phyloP scores from a whole-genome alignment of 2,797 vertebrate species.

The Halcyon chelicuti region DNA sequence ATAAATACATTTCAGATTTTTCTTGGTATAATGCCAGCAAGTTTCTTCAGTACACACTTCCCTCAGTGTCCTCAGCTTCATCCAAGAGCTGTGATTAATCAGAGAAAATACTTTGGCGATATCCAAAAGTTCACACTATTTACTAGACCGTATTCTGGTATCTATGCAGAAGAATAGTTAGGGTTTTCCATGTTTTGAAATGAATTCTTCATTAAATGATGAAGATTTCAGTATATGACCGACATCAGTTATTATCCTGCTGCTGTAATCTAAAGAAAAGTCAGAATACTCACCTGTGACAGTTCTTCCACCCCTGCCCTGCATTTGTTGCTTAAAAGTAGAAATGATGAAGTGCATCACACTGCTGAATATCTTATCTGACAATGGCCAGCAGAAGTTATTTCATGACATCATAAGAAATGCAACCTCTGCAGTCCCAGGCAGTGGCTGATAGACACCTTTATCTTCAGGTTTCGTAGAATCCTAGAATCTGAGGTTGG shows the following conservation, averaged over 20 bases:
- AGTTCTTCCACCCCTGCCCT: not conserved
- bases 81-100: not conserved
- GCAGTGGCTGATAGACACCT: not conserved
- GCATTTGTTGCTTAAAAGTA: not conserved
- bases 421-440: not conserved
- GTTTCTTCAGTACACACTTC: not conserved
- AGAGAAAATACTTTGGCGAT: not conserved
- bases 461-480: not conserved
- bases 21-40: not conserved
- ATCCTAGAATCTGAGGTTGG: not conserved
- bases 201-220: not conserved
- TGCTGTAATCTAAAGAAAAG: not conserved
- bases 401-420: not conserved
- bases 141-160: not conserved
- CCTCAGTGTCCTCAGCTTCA: not conserved
- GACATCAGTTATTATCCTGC: not conserved
- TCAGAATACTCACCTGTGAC: not conserved
- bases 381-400: not conserved
- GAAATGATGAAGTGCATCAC: not conserved
- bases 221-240: not conserved
- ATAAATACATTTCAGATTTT: not conserved
- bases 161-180: not conserved
- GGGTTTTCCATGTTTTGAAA: not conserved
- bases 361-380: not conserved
- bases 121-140: not conserved